Conservation (phyloP, 1,140 invertebrate genomes). For the Drosophila littoralis region DNA sequence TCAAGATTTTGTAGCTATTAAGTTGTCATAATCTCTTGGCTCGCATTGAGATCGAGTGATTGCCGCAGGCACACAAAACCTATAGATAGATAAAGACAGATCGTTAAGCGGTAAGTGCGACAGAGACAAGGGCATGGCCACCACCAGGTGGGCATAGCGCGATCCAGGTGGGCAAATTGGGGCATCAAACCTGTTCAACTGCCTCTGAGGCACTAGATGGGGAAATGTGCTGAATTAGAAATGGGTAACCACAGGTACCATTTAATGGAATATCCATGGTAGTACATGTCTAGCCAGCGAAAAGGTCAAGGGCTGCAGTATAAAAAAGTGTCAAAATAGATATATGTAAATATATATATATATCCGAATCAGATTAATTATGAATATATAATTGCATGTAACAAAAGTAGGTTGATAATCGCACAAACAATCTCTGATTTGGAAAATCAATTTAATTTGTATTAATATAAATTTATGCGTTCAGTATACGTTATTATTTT, state of each 20-base stretch:
- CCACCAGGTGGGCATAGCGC: conserved; percentile 38
- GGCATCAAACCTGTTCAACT: conserved; percentile 5
- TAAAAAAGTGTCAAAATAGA: not conserved
- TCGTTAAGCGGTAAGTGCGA: not conserved
- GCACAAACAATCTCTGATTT: too few species aligned
- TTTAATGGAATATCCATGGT: not conserved
- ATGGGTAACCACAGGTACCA: conserved; percentile 13
- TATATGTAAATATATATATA: not conserved
- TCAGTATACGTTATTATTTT: too few species aligned
- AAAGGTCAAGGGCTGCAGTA: not conserved
- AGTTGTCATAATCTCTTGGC: conserved; percentile 74
- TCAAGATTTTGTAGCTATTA: conserved; percentile 72
- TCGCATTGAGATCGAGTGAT: conserved; percentile 54
- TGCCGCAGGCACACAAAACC: conserved; percentile 34
- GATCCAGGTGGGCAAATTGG: conserved; percentile 54
- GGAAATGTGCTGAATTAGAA: conserved; percentile 11
- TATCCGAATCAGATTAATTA: not conserved
- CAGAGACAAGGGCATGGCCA: conserved; percentile 30
- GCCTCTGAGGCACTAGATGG: not conserved
- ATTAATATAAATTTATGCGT: too few species aligned
- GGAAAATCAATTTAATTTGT: too few species aligned
- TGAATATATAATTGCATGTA: too few species aligned
- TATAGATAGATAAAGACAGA: not conserved
- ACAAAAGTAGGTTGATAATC: too few species aligned
- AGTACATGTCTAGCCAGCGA: not conserved